A percentile compares a stretch with the other conserved stretches of the same genome.
Conservation (phyloP, 1,140 invertebrate genomes). For the Nasonia longicornis region DNA sequence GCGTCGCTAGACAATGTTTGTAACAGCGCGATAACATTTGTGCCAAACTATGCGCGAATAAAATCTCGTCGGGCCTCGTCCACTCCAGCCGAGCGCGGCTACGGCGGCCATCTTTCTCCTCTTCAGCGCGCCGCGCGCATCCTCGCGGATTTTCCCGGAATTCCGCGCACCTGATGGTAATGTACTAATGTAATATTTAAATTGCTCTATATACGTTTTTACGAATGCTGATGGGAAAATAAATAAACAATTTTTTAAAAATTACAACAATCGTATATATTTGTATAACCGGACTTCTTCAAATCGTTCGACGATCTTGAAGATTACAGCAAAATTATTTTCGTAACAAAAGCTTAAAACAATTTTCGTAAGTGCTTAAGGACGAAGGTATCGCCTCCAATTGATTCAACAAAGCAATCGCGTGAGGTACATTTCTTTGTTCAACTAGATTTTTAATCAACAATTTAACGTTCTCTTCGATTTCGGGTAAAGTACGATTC, state of each 20-base stretch:
- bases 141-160: background rate
- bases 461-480: conserved; percentile 58
- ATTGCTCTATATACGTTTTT: background rate
- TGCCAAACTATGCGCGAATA: background rate
- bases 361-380: conserved; percentile 62
- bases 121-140: background rate
- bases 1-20: background rate
- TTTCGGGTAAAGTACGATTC: conserved; percentile 57
- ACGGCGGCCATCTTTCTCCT: background rate
- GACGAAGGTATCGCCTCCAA: conserved; percentile 60
- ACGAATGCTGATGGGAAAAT: background rate
- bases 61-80: background rate
- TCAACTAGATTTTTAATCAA: conserved; percentile 60
- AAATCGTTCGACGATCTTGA: background rate
- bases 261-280: conserved; percentile 24
- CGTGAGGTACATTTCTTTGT: conserved; percentile 60
- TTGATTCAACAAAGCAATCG: conserved; percentile 62
- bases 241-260: background rate
- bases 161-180: background rate
- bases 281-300: background rate
- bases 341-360: conserved; percentile 57
- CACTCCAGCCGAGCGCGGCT: background rate
- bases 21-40: conserved; percentile 28
- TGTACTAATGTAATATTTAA: background rate
- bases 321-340: conserved; percentile 51